Base-by-base conservation (phyloP, 2,113 vertebrate species). In the Microtus pennsylvanicus region DNA sequence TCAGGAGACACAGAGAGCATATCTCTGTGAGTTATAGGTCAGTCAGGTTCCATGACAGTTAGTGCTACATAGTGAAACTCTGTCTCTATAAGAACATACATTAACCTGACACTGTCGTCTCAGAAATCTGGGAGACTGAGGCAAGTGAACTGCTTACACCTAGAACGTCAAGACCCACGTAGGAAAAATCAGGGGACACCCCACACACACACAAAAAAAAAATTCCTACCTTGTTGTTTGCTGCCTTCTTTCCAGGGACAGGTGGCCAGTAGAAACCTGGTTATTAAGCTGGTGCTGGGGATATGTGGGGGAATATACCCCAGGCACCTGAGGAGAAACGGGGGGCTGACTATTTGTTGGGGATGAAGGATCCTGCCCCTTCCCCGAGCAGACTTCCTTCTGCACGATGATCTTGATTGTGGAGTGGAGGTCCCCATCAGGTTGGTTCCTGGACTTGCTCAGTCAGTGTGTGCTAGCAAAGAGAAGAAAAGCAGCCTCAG, bases 201-300 rank as follows among this genome's bases (percentile, higher is more conserved):
- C 0, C 8, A 4, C 26, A 55, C 55, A 55, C 55, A 55, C 30
- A 55, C 35, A 38, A 76, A 74, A 33, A 17, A 38, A 86, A 74
- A 33, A 17, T 1, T 1, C 70, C 24, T 96, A 97, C 95, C 94
- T 96, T 42, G 38, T 5, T 28, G 76, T 42, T 17, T 42, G 70
- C 3, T 21, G 9, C 7, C 63, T 4, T 61, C 14, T 17, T 11
- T 67, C 85, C 76, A 75, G 75, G 35, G 45, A 17, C 69, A 92
- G 4, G 10, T 0, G 0, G 5, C 3, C 77, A 89, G n/a, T 2
- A 96, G 22, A 50, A 21, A 22, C 17, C 30, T 30, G 87, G 63
- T 35, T 10, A 52, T 47, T 42, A 86, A 19, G 55, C 97, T 96
- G 90, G 96, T 97, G 61, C 86, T 82, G 35, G 96, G 89, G 26